phyloP scores from a whole-genome alignment of 2,113 vertebrate species.

The Tiliqua scincoides region DNA sequence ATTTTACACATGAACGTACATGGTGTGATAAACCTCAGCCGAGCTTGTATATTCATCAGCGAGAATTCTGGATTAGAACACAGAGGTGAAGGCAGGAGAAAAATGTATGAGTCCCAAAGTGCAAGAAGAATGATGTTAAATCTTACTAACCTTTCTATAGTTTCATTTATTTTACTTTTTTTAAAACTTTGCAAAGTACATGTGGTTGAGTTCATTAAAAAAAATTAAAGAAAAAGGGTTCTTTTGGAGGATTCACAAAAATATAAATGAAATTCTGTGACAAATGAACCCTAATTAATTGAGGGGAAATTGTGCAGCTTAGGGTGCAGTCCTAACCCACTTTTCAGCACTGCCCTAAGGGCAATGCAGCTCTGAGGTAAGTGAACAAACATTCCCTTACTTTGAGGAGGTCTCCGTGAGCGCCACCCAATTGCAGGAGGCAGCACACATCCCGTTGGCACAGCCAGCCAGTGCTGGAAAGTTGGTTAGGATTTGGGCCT shows the following conservation, averaged over 20 bases:
- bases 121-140: conserved; percentile 21
- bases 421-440: too few relatives aligned
- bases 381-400: too few relatives aligned
- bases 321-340: too few relatives aligned
- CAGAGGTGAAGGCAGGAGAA: conserved; percentile 50
- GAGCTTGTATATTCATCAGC: conserved; percentile 70
- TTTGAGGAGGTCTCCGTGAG: too few relatives aligned
- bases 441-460: too few relatives aligned
- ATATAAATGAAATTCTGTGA: background rate
- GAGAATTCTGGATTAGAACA: conserved; percentile 52
- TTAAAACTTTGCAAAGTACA: conserved; percentile 29
- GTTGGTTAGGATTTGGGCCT: too few relatives aligned
- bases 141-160: conserved; percentile 59
- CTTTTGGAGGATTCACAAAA: background rate
- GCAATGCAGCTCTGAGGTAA: too few relatives aligned
- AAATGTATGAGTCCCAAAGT: conserved; percentile 48
- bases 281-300: background rate
- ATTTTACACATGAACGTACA: conserved; percentile 64
- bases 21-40: conserved; percentile 65
- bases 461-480: too few relatives aligned
- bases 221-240: background rate
- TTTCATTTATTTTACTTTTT: conserved; percentile 35
- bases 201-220: background rate
- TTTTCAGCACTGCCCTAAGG: too few relatives aligned
- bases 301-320: background rate